phyloP scores from a whole-genome alignment of 2,888 invertebrate species.

The Eustalomyia histrio region DNA sequence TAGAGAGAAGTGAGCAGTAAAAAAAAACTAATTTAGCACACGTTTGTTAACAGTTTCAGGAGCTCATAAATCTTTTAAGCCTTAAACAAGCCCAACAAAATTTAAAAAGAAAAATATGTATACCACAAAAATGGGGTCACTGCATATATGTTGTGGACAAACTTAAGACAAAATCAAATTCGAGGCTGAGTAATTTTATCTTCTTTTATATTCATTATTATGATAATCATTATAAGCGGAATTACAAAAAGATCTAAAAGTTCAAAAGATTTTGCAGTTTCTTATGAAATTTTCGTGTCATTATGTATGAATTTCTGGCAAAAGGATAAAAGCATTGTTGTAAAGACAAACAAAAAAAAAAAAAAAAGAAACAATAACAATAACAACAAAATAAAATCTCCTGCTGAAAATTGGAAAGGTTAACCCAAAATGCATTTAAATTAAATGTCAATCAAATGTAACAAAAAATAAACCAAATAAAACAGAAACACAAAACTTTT shows the following conservation, averaged over 20 bases:
- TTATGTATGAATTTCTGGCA: conserved; percentile 9
- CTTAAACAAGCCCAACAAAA: conserved; percentile 17
- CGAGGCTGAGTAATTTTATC: conserved; percentile 45
- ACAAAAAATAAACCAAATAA: conserved; percentile 34
- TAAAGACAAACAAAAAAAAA: background rate
- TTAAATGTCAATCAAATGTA: conserved; percentile 70
- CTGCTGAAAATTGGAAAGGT: conserved; percentile 61
- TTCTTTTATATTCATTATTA: conserved; percentile 41
- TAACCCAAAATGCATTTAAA: conserved; percentile 70
- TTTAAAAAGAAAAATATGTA: conserved; percentile 1
- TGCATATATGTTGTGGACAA: conserved; percentile 8
- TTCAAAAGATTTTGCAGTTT: conserved; percentile 33
- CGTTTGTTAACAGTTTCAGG: conserved; percentile 64
- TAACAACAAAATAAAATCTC: conserved; percentile 34
- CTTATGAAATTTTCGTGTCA: conserved; percentile 25
- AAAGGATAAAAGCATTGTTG: conserved; percentile 37
- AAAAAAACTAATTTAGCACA: conserved; percentile 62
- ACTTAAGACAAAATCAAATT: conserved; percentile 24
- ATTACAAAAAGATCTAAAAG: conserved; percentile 57
- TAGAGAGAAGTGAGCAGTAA: background rate
- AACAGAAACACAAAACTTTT: conserved; percentile 36
- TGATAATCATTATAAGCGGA: conserved; percentile 55
- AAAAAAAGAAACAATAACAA: conserved; percentile 43
- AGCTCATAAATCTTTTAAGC: conserved; percentile 60
- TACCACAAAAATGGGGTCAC: conserved; percentile 60